Evolutionary conservation across 2,113 vertebrate species (phyloP), one percentile per base, ranked within the genome.

Genomic region (Orcinus orca): DNA sequence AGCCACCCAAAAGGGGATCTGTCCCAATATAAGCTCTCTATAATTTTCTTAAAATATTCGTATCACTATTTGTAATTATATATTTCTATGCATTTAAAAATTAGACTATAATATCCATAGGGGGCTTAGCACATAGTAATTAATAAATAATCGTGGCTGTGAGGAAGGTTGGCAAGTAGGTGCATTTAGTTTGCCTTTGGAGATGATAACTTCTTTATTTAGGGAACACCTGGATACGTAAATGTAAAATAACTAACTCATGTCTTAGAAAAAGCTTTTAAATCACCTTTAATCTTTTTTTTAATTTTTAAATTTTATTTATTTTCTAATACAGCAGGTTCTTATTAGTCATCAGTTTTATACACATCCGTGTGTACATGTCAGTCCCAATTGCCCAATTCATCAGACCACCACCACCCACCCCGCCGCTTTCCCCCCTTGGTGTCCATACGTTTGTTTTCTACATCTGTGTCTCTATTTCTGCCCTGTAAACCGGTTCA

Each of bases 121-220:
- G 3, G 38, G 41, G 20, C 6, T 88, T 73, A 44, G 2, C 41
- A 81, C 50, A 81, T 70, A 63, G n/a, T 31, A 73, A 65, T 82
- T 94, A 76, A 62, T 92, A 91, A 53, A 31, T 90, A 90, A 96
- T 84, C 62, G 41, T 55, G n/a, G 8, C 36, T 68, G 29, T 85
- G 47, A 85, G 79, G 58, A 80, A 21, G 41, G 68, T 29, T 90
- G 53, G 21, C n/a, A 26, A 3, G 10, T 38, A 15, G 9, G 38
- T 31, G 15, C 2, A 9, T 58, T 83, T 83, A 25, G 67, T 88
- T 86, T 93, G 33, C 7, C 62, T 58, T 92, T 31, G 33, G 38
- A 70, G 33, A 71, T 81, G 33, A 77, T 76, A 47, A 74, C 8
- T 23, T 87, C 85, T 62, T 89, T 68, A 25, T 80, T 88, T 85